A percentile compares a stretch with the other conserved stretches of the same genome.
phyloP scores from a whole-genome alignment of 2,113 vertebrate species.

The Cervus canadensis region DNA sequence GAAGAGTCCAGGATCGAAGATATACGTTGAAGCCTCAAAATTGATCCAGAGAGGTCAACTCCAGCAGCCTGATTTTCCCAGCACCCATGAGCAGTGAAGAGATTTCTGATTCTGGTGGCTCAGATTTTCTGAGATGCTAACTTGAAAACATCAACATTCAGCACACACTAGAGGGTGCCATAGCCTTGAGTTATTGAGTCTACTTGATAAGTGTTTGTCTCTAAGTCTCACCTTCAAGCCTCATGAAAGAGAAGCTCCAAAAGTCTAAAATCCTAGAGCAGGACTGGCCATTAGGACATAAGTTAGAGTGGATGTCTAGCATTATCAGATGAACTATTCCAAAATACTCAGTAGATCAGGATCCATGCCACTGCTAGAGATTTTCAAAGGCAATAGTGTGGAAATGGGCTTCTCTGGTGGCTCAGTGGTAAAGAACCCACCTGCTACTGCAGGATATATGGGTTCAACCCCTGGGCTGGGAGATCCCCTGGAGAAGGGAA shows the following conservation, averaged over 20 bases:
- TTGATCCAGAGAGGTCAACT: not conserved
- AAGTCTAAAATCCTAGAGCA: not conserved
- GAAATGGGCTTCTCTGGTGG: not conserved
- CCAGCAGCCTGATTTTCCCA: not conserved
- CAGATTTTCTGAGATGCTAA: not conserved
- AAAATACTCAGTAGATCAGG: not conserved
- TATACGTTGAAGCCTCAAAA: rapidly evolving
- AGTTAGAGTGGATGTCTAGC: not conserved
- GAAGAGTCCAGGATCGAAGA: not conserved
- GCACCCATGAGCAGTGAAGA: not conserved
- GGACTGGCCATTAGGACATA: not conserved
- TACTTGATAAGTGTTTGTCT: not conserved
- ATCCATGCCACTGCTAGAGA: not conserved
- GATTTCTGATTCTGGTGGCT: not conserved
- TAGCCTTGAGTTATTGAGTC: not conserved
- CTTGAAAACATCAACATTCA: not conserved
- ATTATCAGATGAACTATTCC: not conserved
- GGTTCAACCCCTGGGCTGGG: not conserved
- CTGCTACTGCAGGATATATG: not conserved
- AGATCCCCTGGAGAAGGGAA: not conserved
- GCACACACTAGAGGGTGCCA: conserved; percentile 63
- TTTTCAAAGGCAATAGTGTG: not conserved
- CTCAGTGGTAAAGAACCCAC: not conserved
- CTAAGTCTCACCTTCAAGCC: not conserved
- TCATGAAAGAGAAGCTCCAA: not conserved